A percentile compares a stretch with the other conserved stretches of the same genome.
Evolutionary conservation across 2,888 invertebrate genomes (phyloP).

Genomic region (Oegoconia quadripuncta): DNA sequence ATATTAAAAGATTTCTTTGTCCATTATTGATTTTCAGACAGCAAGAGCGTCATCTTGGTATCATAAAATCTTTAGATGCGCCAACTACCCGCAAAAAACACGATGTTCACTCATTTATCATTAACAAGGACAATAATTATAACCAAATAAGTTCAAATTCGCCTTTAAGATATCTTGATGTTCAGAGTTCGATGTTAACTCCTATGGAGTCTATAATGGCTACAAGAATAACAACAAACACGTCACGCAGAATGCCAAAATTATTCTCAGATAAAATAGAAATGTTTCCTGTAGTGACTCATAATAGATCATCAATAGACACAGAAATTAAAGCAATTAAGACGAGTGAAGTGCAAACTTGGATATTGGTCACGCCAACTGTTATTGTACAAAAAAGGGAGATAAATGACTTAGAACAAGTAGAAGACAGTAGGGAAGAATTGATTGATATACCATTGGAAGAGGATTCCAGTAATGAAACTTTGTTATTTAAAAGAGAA

Average conservation of each 20-base stretch:
- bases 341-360: slow-evolving; percentile 50
- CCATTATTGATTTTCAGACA: slow-evolving; percentile 76
- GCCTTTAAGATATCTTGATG: slow-evolving; percentile 50
- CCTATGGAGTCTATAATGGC: slow-evolving; percentile 16
- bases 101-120: slow-evolving; percentile 68
- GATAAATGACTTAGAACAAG: slow-evolving; percentile 38
- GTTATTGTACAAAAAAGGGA: slow-evolving; percentile 56
- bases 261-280: slow-evolving; percentile 27
- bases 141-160: slow-evolving; percentile 40
- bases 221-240: slow-evolving; percentile 7
- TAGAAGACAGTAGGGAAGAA: slow-evolving; percentile 45
- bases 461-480: slow-evolving; percentile 54
- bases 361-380: slow-evolving; percentile 64
- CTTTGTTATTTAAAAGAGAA: slow-evolving; percentile 61
- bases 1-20: background rate
- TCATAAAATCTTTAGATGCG: slow-evolving; percentile 75
- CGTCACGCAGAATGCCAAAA: slow-evolving; percentile 10
- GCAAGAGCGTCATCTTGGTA: slow-evolving; percentile 89
- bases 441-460: slow-evolving; percentile 65
- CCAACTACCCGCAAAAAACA: slow-evolving; percentile 67
- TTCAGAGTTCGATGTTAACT: slow-evolving; percentile 42
- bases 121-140: slow-evolving; percentile 52
- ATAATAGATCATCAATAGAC: slow-evolving; percentile 30
- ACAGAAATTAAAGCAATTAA: slow-evolving; percentile 48
- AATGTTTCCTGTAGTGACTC: slow-evolving; percentile 38